Conservation (phyloP, 1,140 invertebrate species). For the Plutomurus gul region DNA sequence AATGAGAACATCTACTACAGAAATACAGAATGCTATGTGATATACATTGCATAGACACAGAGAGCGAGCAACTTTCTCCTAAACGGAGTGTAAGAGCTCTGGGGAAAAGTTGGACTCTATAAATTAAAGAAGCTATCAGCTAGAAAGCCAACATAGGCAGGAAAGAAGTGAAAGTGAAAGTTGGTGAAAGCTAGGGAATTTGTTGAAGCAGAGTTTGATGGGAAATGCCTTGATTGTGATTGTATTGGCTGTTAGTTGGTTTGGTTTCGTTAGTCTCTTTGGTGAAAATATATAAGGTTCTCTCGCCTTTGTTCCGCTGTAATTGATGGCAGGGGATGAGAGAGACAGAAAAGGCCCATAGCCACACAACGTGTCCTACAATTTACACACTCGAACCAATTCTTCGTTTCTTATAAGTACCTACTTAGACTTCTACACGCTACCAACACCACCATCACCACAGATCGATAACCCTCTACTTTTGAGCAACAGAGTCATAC, state of each 20-base stretch:
- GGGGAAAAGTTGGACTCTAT: slow-evolving; percentile 4
- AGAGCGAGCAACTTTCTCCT: too few relatives aligned
- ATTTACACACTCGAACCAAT: slow-evolving; percentile 28
- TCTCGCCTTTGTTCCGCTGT: not conserved
- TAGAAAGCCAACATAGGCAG: not conserved
- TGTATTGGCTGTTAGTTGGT: not conserved
- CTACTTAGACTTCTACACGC: too few relatives aligned
- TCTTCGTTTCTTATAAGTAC: too few relatives aligned
- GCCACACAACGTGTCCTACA: not conserved
- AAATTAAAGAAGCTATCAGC: not conserved
- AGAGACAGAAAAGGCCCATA: not conserved
- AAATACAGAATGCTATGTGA: not conserved
- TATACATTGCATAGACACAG: too few relatives aligned
- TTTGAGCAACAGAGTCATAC: too few relatives aligned
- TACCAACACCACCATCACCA: too few relatives aligned
- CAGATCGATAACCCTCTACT: too few relatives aligned
- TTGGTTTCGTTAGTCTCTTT: not conserved
- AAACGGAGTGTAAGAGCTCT: too few relatives aligned
- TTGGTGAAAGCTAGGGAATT: slow-evolving; percentile 8
- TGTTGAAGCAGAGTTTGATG: slow-evolving; percentile 4
- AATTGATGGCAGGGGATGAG: not conserved
- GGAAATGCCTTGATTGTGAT: slow-evolving; percentile 10
- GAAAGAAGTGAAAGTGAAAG: slow-evolving; percentile 12
- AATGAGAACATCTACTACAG: too few relatives aligned
- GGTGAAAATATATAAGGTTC: too few relatives aligned